Base-by-base conservation (phyloP, 2,888 invertebrate species). In the Serrognathus titanus region DNA sequence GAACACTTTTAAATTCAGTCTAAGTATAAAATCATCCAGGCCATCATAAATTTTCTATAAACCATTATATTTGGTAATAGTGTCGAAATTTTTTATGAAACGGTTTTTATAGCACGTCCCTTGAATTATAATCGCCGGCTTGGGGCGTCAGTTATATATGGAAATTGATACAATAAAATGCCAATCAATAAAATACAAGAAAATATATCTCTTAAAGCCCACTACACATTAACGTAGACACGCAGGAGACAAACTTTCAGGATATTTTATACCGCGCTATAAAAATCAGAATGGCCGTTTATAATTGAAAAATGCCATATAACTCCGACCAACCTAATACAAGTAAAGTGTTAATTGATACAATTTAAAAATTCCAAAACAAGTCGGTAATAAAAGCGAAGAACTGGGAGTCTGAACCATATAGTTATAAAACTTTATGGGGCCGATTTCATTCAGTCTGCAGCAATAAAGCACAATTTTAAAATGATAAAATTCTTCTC, bases 231-330 rank as follows among this genome's bases (percentile, higher is more conserved):
- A 43, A 43, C 13, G 16, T 16, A 43, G 43, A 16, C 43, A 9
- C 43, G 9, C 16, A 43, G 13, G 16, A 43, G 16, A 43, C 20
- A 20, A 43, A 43, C 13, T 43, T 43, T 43, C 43, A 10, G 9
- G 20, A 43, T 43, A 4, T 31, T 43, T 43, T 43, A 43, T 43
- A 16, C 16, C 13, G 43, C 20, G 43, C 16, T 20, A 16, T 43
- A 43, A 43, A 43, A 31, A 43, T 43, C 16, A 13, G 43, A 43
- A 43, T 43, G 20, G 43, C 13, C 43, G 43, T 16, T 43, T 43
- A 43, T 43, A 43, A 43, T 43, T 43, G 43, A 43, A 13, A 43
- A 43, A 43, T 43, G 12, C 43, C 43, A 20, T 43, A 43, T 16
- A 43, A 43, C 20, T 43, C 20, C 20, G 20, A 13, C 20, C n/a